Base-by-base conservation (phyloP, 2,888 invertebrate genomes). In the Salticus scenicus region DNA sequence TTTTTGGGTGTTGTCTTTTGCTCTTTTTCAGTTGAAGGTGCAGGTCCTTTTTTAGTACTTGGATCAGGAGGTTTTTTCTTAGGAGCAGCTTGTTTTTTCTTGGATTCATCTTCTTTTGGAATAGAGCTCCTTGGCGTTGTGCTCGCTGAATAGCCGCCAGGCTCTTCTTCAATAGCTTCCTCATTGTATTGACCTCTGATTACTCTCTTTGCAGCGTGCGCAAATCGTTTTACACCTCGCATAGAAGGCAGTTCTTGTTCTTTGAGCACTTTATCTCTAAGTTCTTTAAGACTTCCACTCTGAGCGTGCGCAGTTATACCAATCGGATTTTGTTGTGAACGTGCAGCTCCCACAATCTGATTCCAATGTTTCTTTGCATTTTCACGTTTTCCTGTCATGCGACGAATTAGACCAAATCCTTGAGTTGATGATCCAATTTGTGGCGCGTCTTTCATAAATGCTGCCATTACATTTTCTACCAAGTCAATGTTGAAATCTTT, bases 401-500 rank as follows among this genome's bases (percentile, higher is more conserved):
- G 30, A 17, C 79, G 74, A 24, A 83, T 77, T 4, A 87, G 41
- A 28, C 84, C 79, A 42, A 84, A 79, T 30, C 41, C 73, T 14
- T 30, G 78, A 24, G 69, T 85, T n/a, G n/a, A n/a, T n/a, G n/a
- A n/a, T n/a, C n/a, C n/a, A n/a, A n/a, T n/a, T 0, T 41, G 31
- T 1, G 33, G 41, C 0, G 57, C 14, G 4, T 87, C 83, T n/a
- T 78, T 67, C 37, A 87, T 66, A 31, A 87, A 82, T 20, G 77
- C 88, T 42, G 94, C 94, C 37, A 94, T 94, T 2, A 94, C 92
- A 0, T 92, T 92, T 0, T 94, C 92, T 4, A 95, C 93, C 0
- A 96, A 95, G 0, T 95, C 94, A 74, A 97, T 95, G 89, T 96
- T 96, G 92, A 96, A 96, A 91, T 96, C 96, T 90, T 95, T 95